Conservation (phyloP, 2,797 vertebrate genomes). For the Rachycentron canadum region DNA sequence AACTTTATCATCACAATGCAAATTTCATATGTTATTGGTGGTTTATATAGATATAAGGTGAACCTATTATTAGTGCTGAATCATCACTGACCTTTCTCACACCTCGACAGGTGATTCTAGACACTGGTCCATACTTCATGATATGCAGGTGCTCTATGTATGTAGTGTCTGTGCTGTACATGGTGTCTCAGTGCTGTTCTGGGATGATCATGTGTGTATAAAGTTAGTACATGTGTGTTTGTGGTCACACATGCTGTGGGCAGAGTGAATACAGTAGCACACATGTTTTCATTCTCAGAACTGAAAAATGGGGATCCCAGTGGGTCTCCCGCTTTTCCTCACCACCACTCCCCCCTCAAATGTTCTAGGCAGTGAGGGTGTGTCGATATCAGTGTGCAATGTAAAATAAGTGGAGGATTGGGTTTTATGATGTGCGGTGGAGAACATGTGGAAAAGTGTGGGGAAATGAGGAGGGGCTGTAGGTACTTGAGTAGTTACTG, state of each 20-base stretch:
- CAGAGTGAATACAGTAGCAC: slow-evolving; percentile 45
- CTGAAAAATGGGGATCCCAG: slow-evolving; percentile 41
- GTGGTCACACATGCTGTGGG: slow-evolving; percentile 45
- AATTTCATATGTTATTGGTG: no score
- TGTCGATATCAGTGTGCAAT: slow-evolving; percentile 29
- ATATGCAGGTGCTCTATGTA: background rate
- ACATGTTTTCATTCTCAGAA: slow-evolving; percentile 62
- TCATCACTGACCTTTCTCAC: background rate
- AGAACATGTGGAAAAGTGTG: slow-evolving; percentile 19
- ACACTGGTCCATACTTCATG: background rate
- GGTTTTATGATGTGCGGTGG: slow-evolving; percentile 36
- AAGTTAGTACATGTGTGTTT: slow-evolving; percentile 42
- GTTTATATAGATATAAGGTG: background rate
- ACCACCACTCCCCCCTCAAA: slow-evolving; percentile 36
- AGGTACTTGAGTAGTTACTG: no score
- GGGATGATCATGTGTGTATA: slow-evolving; percentile 26
- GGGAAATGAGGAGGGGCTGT: background rate
- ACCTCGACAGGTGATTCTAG: background rate
- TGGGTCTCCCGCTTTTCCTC: slow-evolving; percentile 9
- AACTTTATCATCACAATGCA: background rate
- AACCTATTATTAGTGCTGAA: slow-evolving; percentile 11
- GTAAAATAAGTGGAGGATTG: slow-evolving; percentile 1
- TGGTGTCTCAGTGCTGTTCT: slow-evolving; percentile 38
- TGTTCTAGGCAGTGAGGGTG: slow-evolving; percentile 62
- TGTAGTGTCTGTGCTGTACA: slow-evolving; percentile 38